Conservation (phyloP, 2,797 vertebrate species). For the Sphenopsis melanotis region DNA sequence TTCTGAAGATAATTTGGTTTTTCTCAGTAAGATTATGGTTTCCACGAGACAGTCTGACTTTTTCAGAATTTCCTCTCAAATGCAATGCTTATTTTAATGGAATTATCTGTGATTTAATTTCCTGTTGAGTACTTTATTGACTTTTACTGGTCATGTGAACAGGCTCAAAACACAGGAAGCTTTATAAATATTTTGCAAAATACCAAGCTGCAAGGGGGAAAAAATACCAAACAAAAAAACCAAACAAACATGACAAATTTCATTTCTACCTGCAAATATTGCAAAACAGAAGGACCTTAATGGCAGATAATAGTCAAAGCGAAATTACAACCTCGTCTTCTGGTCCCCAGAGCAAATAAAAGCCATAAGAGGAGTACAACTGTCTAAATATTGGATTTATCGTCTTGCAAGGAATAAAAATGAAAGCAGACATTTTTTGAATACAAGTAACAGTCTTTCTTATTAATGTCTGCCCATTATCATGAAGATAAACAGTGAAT, state of each 20-base stretch:
- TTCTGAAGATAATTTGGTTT: neutral
- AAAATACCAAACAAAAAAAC: neutral
- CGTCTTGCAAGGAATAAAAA: neutral
- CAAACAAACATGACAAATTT: neutral
- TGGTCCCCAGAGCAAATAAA: neutral
- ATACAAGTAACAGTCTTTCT: neutral
- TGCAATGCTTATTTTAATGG: neutral
- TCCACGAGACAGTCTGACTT: neutral
- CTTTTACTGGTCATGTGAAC: neutral
- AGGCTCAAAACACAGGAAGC: neutral
- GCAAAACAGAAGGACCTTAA: neutral
- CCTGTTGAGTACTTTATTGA: neutral
- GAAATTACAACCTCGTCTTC: neutral
- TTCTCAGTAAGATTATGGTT: neutral
- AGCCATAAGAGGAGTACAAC: neutral
- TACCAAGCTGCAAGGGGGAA: neutral
- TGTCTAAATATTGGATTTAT: neutral
- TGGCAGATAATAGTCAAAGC: neutral
- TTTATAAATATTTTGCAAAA: neutral
- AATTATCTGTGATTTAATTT: slow-evolving; percentile 7
- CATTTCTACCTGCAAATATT: slow-evolving; percentile 1
- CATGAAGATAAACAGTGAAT: neutral
- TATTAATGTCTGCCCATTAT: neutral
- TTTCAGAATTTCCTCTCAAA: neutral
- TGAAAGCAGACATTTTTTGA: neutral